A percentile compares a stretch with the other conserved stretches of the same genome.
Evolutionary conservation across 2,113 vertebrate species (phyloP).

Genomic region (Gasterosteus aculeatus): DNA sequence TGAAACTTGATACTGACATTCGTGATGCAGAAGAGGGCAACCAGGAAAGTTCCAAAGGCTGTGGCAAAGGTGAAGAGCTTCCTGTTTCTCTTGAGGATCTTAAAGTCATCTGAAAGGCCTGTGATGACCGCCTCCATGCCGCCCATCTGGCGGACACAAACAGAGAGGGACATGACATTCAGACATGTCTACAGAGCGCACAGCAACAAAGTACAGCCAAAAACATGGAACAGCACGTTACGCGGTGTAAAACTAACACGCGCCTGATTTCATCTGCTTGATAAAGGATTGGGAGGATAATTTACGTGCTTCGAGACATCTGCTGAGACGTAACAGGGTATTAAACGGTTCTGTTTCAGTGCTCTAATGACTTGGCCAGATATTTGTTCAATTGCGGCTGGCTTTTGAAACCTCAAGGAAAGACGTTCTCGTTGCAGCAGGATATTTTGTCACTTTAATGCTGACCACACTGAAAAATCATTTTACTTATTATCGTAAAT

Average conservation of each 20-base stretch:
- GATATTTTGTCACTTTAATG: neutral
- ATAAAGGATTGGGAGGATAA: neutral
- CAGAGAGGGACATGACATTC: conserved; percentile 1
- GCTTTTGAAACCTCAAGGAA: neutral
- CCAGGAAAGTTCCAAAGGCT: conserved; percentile 89
- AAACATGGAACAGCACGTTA: neutral
- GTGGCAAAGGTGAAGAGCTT: conserved; percentile 93
- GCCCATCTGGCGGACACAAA: conserved; percentile 87
- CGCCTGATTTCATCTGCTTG: neutral
- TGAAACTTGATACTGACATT: conserved; percentile 85
- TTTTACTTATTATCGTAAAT: neutral
- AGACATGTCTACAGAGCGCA: neutral
- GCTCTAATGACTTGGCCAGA: neutral
- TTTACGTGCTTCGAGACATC: neutral
- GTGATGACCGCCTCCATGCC: conserved; percentile 99
- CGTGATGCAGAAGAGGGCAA: conserved; percentile 92
- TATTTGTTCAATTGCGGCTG: conserved; percentile 4
- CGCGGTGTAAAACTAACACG: neutral
- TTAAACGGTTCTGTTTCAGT: neutral
- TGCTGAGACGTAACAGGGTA: neutral
- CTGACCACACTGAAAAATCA: neutral
- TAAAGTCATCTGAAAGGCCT: conserved; percentile 94
- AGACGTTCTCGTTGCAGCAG: neutral
- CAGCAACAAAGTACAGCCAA: neutral
- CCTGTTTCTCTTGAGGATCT: conserved; percentile 91